Evolutionary conservation across 2,888 invertebrate genomes (phyloP).

Genomic region (Chorisops tibialis): DNA sequence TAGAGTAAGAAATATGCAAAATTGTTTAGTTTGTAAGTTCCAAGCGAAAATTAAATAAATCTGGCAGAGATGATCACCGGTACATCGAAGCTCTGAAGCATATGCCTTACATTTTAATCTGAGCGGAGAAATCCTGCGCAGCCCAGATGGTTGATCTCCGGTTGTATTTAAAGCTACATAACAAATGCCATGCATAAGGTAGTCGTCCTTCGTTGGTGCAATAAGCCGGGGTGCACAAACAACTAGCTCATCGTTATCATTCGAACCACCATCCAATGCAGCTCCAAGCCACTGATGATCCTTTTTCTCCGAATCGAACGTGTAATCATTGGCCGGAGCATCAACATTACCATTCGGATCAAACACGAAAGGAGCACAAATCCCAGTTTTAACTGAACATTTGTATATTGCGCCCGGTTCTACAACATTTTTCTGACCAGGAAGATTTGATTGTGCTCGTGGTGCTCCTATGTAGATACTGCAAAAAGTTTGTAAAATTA

Average conservation of each 20-base stretch:
- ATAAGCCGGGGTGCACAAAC: slow-evolving; percentile 51
- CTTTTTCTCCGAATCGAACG: slow-evolving; percentile 48
- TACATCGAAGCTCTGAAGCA: no score
- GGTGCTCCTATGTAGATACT: slow-evolving; percentile 58
- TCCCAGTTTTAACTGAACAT: slow-evolving; percentile 45
- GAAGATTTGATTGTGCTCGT: slow-evolving; percentile 53
- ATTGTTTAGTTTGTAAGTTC: no score
- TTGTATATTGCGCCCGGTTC: slow-evolving; percentile 57
- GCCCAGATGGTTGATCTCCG: slow-evolving; percentile 40
- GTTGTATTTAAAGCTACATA: slow-evolving; percentile 49
- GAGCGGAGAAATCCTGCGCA: slow-evolving; percentile 48
- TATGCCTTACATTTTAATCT: slow-evolving; percentile 40
- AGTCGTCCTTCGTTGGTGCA: slow-evolving; percentile 41
- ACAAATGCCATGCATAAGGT: slow-evolving; percentile 51
- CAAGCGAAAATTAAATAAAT: no score
- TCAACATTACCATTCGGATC: slow-evolving; percentile 47
- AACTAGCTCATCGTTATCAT: slow-evolving; percentile 49
- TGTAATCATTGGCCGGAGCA: slow-evolving; percentile 42
- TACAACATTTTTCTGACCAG: slow-evolving; percentile 45
- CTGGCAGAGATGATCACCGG: no score
- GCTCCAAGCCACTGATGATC: slow-evolving; percentile 55
- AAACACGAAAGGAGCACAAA: slow-evolving; percentile 49
- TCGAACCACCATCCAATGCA: slow-evolving; percentile 53
- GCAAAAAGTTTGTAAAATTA: slow-evolving; percentile 31
- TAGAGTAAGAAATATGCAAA: no score